Base-by-base conservation (phyloP, 2,888 invertebrate species). In the Eumerus sabulonum region DNA sequence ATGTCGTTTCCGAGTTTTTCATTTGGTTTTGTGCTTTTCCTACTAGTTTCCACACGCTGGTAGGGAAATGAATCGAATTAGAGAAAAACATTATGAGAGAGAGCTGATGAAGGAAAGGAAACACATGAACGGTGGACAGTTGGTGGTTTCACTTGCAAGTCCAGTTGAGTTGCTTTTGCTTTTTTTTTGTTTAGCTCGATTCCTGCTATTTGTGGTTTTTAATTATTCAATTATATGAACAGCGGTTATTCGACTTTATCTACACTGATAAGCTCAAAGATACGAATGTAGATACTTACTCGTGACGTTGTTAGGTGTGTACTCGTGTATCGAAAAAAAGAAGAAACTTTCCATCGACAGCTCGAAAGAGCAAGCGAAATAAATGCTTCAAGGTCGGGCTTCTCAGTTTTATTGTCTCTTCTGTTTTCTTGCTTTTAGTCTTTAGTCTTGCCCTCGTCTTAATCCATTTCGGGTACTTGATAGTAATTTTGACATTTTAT, bases 401-500 rank as follows among this genome's bases (percentile, higher is more conserved):
- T 45, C n/a, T 27, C 3, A 47, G n/a, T 45, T 45, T 59, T 45
- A 11, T 45, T 19, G 14, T 13, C 13, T 54, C 19, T 42, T 42
- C 11, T 38, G 12, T 12, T 12, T 1, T 7, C 11, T 11, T 11
- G 42, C 13, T 42, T 12, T 11, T 12, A 42, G 7, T 42, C 12
- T 42, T 42, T 42, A 9, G 14, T 50, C 13, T 14, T n/a, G n/a
- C n/a, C n/a, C 27, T 27, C 7, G 3, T 27, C 27, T 27, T 27
- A 2, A 27, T 27, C 3, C 7, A 27, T 27, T 35, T 59, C n/a
- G 18, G 45, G 45, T 14, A 44, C 42, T 14, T 14, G 42, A 44
- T 56, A 42, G 56, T 27, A 56, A 56, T 19, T 36, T 53, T 64
- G 38, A 35, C 63, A 51, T 50, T 63, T 51, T n/a, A n/a, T n/a